Percentiles rank a stretch among this genome's conserved stretches.
These are phyloP conservation scores for Neomonachus schauinslandi DNA, from an alignment of 2,113 vertebrate species.

Conservation along the genomic window DNA sequence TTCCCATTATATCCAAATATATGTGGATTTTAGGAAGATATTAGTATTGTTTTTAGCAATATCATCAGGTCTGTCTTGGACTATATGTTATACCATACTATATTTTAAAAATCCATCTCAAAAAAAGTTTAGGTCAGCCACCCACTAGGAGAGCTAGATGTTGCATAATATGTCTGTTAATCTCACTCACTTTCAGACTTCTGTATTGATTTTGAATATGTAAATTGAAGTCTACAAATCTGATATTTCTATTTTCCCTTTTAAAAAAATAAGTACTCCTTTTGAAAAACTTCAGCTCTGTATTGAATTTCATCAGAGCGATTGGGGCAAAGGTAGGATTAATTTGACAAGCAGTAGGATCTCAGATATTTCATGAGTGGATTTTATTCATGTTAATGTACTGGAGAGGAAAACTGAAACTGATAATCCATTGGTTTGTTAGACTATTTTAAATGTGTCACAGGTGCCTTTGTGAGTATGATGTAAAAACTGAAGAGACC, in stretches of 20 bases:
- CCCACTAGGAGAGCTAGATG: background rate
- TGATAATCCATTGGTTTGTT: background rate
- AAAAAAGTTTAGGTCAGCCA: background rate
- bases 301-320: background rate
- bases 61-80: background rate
- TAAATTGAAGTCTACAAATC: background rate
- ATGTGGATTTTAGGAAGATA: background rate
- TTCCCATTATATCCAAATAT: background rate
- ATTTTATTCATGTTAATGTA: constrained; percentile 28
- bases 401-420: background rate
- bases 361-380: background rate
- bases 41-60: background rate
- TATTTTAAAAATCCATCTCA: background rate
- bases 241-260: background rate
- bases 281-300: background rate
- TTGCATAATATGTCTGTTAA: background rate
- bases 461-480: background rate
- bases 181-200: constrained; percentile 35
- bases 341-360: background rate
- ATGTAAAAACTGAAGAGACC: background rate
- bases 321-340: background rate
- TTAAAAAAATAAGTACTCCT: background rate
- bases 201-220: constrained; percentile 26
- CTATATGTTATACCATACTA: background rate
- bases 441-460: background rate